Conservation (phyloP, 2,113 vertebrate species). For the Cyprinodon brontotheroides region DNA sequence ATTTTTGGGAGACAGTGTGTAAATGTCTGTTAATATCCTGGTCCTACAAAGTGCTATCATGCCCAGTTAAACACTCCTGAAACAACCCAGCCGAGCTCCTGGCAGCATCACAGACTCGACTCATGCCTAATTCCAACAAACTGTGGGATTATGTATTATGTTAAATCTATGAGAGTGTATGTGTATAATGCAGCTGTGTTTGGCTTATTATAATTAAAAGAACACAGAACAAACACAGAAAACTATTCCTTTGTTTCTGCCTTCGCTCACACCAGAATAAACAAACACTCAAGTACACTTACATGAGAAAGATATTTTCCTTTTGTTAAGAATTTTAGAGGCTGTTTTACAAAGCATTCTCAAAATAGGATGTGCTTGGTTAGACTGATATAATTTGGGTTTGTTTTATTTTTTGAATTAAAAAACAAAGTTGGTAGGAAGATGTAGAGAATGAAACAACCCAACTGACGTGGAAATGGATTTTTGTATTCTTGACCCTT, state of each 20-base stretch:
- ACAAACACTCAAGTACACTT: neutral
- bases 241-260: neutral
- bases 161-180: neutral
- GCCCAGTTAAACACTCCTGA: constrained; percentile 47
- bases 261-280: neutral
- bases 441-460: constrained; percentile 4
- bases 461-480: neutral
- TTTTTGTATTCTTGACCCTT: constrained; percentile 22
- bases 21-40: constrained; percentile 46
- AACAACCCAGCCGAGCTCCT: constrained; percentile 24
- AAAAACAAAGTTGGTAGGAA: constrained; percentile 43
- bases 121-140: constrained; percentile 19
- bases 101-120: constrained; percentile 27
- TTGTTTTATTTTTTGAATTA: neutral
- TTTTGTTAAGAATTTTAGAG: neutral
- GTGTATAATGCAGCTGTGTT: neutral
- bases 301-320: neutral
- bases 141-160: neutral
- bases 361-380: constrained; percentile 16
- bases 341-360: neutral
- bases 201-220: neutral
- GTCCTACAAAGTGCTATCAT: constrained; percentile 36
- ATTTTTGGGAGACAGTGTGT: constrained; percentile 42
- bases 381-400: constrained; percentile 1
- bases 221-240: neutral